phyloP scores from a whole-genome alignment of 35 echinoderm and acorn worm genomes.

The Patiria miniata region DNA sequence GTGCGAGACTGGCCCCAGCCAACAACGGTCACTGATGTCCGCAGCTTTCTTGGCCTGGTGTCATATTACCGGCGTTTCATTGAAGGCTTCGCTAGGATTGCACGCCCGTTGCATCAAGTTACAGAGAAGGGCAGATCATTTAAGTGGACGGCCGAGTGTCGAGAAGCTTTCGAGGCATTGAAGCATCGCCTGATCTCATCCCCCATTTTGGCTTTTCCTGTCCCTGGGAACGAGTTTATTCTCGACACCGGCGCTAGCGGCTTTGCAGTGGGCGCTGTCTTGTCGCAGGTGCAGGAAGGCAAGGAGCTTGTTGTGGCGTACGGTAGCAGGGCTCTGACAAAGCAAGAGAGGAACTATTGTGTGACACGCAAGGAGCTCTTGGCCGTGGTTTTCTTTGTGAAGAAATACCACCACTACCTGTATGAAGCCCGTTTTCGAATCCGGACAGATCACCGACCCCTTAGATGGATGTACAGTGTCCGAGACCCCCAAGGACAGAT shows the following conservation, averaged over 20 bases:
- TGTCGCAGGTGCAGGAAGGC: slow-evolving; percentile 59
- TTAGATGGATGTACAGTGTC: slow-evolving; percentile 51
- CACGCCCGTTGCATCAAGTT: slow-evolving; percentile 43
- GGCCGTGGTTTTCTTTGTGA: slow-evolving; percentile 42
- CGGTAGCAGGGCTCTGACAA: slow-evolving; percentile 38
- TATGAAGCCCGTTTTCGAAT: slow-evolving; percentile 44
- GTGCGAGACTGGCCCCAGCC: slow-evolving; percentile 55
- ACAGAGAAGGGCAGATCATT: slow-evolving; percentile 42
- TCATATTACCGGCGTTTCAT: slow-evolving; percentile 65
- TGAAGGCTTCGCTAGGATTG: slow-evolving; percentile 48
- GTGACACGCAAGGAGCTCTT: slow-evolving; percentile 53
- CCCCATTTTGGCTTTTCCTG: slow-evolving; percentile 48
- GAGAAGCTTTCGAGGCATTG: slow-evolving; percentile 45
- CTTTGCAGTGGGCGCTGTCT: slow-evolving; percentile 38
- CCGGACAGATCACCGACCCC: slow-evolving; percentile 61
- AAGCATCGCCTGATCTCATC: slow-evolving; percentile 34
- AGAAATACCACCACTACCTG: slow-evolving; percentile 66
- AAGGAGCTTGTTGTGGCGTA: slow-evolving; percentile 55
- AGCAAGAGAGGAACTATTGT: slow-evolving; percentile 58
- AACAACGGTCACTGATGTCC: slow-evolving; percentile 11
- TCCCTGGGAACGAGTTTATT: slow-evolving; percentile 19
- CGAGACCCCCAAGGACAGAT: slow-evolving; percentile 34
- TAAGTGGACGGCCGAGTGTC: slow-evolving; percentile 31
- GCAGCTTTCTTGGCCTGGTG: slow-evolving; percentile 60
- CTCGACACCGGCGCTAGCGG: slow-evolving; percentile 65